Base-by-base conservation (phyloP, 2,113 vertebrate species). In the Phylloscopus trochiloides region DNA sequence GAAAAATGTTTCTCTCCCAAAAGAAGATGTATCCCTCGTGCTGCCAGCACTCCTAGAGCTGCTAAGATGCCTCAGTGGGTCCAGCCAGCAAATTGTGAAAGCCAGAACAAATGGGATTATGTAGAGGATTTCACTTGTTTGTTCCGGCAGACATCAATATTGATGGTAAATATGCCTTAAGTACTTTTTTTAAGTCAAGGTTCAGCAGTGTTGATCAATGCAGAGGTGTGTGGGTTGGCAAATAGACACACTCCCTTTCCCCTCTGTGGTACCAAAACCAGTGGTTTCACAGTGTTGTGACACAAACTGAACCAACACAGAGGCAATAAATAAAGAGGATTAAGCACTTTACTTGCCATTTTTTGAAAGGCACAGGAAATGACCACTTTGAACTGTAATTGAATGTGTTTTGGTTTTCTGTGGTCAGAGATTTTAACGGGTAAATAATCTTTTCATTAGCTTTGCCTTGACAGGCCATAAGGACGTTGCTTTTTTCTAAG, bases 271-370 rank as follows among this genome's bases (percentile, higher is more conserved):
- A 61, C 82, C 59, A 88, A 88, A 94, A 14, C 7, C 48, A 55
- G 34, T 14, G 20, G 55, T 91, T 73, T 90, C 12, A 31, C 24
- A 19, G 26, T 63, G 29, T 52, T 4, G 0, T 48, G n/a, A 40
- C 38, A 61, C 54, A 80, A 55, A 72, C 38, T 62, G 43, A 51
- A 67, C 55, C 3, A 8, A 52, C 12, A 31, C 7, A 28, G 68
- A 77, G 71, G 75, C 86, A 94, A 80, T 88, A 94, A 90, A 82
- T 29, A 22, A 86, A 78, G 58, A 88, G 24, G n/a, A 57, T 90
- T 28, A 83, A 94, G 90, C 92, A 96, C 93, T 96, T 97, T 95
- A 90, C 47, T 34, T 94, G 59, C 90, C 3, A 3, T 47, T 79
- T 85, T 80, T 61, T 17, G 38, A 90, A 55, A 7, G 61, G 38